These are phyloP conservation scores for Sorex araneus DNA, from an alignment of 2,113 vertebrate genomes.

Conservation along the genomic window DNA sequence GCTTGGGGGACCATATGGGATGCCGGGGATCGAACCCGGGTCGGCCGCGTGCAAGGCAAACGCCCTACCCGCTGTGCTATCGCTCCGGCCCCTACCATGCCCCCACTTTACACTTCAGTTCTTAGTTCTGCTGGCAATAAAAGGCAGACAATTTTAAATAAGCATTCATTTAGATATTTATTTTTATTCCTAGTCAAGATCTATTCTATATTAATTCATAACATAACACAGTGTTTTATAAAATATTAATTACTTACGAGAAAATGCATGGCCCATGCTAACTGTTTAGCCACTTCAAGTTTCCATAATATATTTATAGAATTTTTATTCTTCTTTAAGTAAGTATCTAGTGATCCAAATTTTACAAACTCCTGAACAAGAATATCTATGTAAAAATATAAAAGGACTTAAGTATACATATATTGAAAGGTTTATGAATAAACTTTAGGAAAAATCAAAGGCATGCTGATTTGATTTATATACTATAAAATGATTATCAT, in stretches of 20 bases:
- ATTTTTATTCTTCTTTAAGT: conserved; percentile 96
- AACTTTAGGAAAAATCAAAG: not conserved
- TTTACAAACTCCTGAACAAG: conserved; percentile 98
- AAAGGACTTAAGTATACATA: conserved; percentile 37
- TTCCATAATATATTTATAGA: conserved; percentile 97
- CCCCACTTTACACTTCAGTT: too few species aligned
- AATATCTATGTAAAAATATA: conserved; percentile 92
- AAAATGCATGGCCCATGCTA: conserved; percentile 98
- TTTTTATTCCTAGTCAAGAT: conserved; percentile 57
- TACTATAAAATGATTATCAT: not conserved
- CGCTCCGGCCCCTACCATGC: too few species aligned
- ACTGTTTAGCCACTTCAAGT: conserved; percentile 97
- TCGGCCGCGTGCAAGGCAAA: too few species aligned
- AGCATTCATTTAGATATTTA: conserved; percentile 35
- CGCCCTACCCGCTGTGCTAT: too few species aligned
- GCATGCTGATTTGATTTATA: not conserved
- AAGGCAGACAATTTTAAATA: conserved; percentile 42
- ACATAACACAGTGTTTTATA: not conserved
- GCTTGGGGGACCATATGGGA: too few species aligned
- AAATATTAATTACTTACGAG: conserved; percentile 91
- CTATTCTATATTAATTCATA: conserved; percentile 47
- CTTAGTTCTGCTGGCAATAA: too few species aligned
- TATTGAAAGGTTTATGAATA: conserved; percentile 7
- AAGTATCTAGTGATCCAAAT: conserved; percentile 97
- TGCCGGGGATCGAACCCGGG: too few species aligned